phyloP scores from a whole-genome alignment of 2,888 invertebrate species.

The Keiferia lycopersicella region DNA sequence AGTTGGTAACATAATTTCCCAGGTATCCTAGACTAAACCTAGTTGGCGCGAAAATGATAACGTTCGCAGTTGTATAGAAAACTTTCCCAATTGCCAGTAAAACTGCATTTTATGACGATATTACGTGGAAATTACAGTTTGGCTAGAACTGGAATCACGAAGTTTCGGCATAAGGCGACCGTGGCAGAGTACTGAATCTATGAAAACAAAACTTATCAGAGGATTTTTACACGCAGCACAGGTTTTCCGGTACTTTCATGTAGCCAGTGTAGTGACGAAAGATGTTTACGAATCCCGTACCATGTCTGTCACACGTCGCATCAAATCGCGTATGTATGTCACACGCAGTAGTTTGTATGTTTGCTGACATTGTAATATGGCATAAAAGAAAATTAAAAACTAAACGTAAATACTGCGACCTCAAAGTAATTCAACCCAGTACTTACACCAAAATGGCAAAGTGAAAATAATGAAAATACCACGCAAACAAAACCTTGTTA shows the following conservation, averaged over 20 bases:
- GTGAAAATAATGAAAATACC: conserved; percentile 52
- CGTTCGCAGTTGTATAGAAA: conserved; percentile 11
- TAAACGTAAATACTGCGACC: background rate
- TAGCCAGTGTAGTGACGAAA: too few relatives aligned
- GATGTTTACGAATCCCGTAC: too few relatives aligned
- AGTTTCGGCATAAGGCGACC: too few relatives aligned
- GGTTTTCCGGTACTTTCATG: too few relatives aligned
- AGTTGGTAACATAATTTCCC: conserved; percentile 15
- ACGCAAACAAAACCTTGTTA: conserved; percentile 57
- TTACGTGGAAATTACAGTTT: conserved; percentile 12
- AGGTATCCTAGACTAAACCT: conserved; percentile 1
- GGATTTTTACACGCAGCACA: too few relatives aligned
- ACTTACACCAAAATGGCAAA: background rate
- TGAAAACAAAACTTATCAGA: too few relatives aligned
- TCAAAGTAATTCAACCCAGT: background rate
- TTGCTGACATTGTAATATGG: too few relatives aligned
- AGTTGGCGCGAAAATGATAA: conserved; percentile 5
- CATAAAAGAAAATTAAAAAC: background rate
- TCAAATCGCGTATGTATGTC: too few relatives aligned
- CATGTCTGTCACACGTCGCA: too few relatives aligned
- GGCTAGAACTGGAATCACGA: background rate
- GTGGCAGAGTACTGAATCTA: too few relatives aligned
- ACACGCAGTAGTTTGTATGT: too few relatives aligned
- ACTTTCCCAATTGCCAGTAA: conserved; percentile 16
- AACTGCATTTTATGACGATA: conserved; percentile 13